Evolutionary conservation across 92 coral and sea anemone genomes (phyloP), one percentile per base, ranked within the genome.

Genomic region (Phymanthus crucifer): DNA sequence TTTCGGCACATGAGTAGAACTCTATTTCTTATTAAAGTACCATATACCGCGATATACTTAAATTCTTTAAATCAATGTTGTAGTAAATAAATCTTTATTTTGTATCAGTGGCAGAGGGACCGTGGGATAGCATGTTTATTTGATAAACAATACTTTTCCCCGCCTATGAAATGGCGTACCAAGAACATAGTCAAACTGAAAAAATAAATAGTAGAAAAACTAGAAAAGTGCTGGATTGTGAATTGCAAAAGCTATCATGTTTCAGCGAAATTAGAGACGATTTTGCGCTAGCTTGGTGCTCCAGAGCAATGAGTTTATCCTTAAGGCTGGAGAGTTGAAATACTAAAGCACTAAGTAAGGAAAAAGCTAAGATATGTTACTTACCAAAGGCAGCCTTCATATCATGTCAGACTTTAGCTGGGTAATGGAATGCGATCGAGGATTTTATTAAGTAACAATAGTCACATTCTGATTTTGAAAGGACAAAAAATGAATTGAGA

Each of bases 331-430:
- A 23, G 19, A 54, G 27, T 54, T 54, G 2, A 3, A 19, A 54
- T 19, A 54, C 64, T 48, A 48, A 48, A 48, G 57, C 64, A 54
- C 64, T 19, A 23, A 54, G 64, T 21, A 19, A 54, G 27, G n/a
- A 19, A 54, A 19, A 19, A 54, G 19, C n/a, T 14, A 54, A 23
- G 23, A 54, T 2, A 54, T 54, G 14, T 54, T 24, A 54, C 64
- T 54, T 54, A 54, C 64, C 64, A 54, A 54, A 54, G 64, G 27
- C 21, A 54, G 64, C 27, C 64, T 54, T 54, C 64, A 54, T 54
- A 54, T 54, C 64, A 54, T 54, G n/a, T 54, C 64, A 24, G 64
- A 54, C 31, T 3, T 7, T 54, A 21, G 6, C 64, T n/a, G 64
- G 64, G 21, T 54, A 0, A 54, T 21, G 21, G 2, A 21, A 21